Evolutionary conservation across 2,888 invertebrate genomes (phyloP).

Genomic region (Fragum sueziense): DNA sequence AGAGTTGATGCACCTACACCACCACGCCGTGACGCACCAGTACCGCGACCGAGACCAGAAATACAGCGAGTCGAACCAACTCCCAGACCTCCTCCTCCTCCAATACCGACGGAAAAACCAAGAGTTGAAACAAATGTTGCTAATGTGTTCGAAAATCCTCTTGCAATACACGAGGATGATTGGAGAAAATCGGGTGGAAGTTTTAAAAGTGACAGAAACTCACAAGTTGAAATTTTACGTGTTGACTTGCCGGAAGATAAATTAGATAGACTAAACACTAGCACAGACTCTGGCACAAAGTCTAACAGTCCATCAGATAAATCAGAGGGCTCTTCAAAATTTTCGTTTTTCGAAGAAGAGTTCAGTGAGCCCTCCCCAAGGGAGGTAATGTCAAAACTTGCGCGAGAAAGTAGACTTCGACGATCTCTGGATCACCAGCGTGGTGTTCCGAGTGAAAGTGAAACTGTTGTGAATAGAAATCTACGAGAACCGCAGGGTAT

Average conservation of each 20-base stretch:
- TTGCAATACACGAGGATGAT: constrained; percentile 55
- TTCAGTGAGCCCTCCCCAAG: constrained; percentile 76
- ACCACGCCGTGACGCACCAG: constrained; percentile 62
- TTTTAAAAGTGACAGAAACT: constrained; percentile 53
- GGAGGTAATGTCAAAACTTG: constrained; percentile 77
- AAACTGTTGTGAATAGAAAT: constrained; percentile 64
- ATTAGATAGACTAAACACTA: constrained; percentile 52
- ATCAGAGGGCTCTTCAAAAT: constrained; percentile 57
- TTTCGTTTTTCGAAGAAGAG: constrained; percentile 73
- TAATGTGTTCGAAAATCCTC: constrained; percentile 51
- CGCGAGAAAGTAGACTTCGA: constrained; percentile 75
- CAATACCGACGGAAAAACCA: constrained; percentile 57
- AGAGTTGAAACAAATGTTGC: constrained; percentile 39
- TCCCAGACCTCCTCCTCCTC: constrained; percentile 66
- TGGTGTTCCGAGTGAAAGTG: constrained; percentile 62
- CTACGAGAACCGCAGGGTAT: constrained; percentile 78
- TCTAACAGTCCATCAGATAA: constrained; percentile 55
- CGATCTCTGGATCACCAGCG: constrained; percentile 77
- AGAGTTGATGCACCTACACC: constrained; percentile 63
- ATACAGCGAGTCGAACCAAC: constrained; percentile 76
- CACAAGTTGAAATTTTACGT: constrained; percentile 54
- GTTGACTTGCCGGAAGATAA: constrained; percentile 60
- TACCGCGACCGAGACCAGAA: constrained; percentile 70
- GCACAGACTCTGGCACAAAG: constrained; percentile 57
- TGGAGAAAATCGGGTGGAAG: constrained; percentile 53